Evolutionary conservation across 2,113 vertebrate species (phyloP).

Genomic region (Abramis brama): DNA sequence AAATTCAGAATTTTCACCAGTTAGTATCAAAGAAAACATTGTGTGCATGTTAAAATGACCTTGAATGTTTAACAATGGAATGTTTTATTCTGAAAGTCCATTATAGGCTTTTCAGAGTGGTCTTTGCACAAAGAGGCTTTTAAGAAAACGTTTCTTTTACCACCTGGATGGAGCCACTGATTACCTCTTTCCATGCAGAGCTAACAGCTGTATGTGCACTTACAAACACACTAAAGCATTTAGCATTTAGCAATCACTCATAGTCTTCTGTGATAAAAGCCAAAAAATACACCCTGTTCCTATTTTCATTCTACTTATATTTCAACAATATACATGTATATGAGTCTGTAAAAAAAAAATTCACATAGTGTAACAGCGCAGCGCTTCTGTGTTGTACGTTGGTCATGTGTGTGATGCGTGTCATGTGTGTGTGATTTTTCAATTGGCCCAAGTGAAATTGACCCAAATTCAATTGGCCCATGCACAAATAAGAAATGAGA

Average conservation of each 20-base stretch:
- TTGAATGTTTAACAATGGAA: conserved; percentile 6
- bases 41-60: conserved; percentile 7
- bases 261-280: conserved; percentile 1
- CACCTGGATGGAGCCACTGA: conserved; percentile 17
- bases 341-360: neutral
- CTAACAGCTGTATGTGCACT: conserved; percentile 23
- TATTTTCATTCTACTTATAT: neutral
- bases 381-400: too few species aligned
- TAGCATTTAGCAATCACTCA: conserved; percentile 40
- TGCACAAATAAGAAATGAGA: too few species aligned
- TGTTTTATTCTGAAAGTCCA: neutral
- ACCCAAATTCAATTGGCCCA: too few species aligned
- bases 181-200: conserved; percentile 15
- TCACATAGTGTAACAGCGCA: too few species aligned
- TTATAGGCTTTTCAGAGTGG: neutral
- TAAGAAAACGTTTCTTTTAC: conserved; percentile 35
- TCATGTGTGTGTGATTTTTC: too few species aligned
- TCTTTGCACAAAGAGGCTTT: conserved; percentile 17
- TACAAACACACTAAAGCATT: conserved; percentile 13
- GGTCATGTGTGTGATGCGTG: too few species aligned
- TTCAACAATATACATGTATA: neutral
- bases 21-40: neutral
- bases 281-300: neutral
- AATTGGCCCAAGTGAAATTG: too few species aligned
- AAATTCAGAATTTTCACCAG: neutral